Conservation (phyloP, 2,888 invertebrate species). For the Idaea aversata region DNA sequence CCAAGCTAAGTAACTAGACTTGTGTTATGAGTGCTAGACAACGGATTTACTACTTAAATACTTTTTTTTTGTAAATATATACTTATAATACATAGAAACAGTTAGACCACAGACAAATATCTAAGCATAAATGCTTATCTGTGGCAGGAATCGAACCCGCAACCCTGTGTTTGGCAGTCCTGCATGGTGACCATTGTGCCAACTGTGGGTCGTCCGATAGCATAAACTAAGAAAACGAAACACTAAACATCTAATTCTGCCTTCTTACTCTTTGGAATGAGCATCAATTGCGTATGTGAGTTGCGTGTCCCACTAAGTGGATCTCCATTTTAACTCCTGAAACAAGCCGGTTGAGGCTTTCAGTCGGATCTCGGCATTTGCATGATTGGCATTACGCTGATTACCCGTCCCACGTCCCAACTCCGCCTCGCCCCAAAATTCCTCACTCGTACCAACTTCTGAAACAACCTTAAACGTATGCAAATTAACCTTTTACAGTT, state of each 20-base stretch:
- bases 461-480: conserved; percentile 66
- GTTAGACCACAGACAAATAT: too few relatives aligned
- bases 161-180: too few relatives aligned
- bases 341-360: conserved; percentile 79
- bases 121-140: too few relatives aligned
- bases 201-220: too few relatives aligned
- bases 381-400: conserved; percentile 80
- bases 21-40: too few relatives aligned
- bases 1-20: too few relatives aligned
- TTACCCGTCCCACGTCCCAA: conserved; percentile 50
- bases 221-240: neutral
- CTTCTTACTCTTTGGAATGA: conserved; percentile 44
- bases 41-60: too few relatives aligned
- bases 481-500: conserved; percentile 63
- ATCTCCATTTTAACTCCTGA: conserved; percentile 81
- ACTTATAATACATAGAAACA: too few relatives aligned
- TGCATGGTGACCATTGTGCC: too few relatives aligned
- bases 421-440: conserved; percentile 33
- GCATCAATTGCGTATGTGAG: conserved; percentile 78
- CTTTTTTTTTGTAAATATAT: too few relatives aligned
- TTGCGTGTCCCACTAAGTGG: conserved; percentile 76
- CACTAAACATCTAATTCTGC: conserved; percentile 16
- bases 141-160: too few relatives aligned
- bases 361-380: conserved; percentile 79
- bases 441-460: conserved; percentile 44